Percentiles rank a stretch among this genome's conserved stretches.
These are phyloP conservation scores for Tretioscincus oriximinensis DNA, from an alignment of 2,113 vertebrate genomes.

Conservation along the genomic window DNA sequence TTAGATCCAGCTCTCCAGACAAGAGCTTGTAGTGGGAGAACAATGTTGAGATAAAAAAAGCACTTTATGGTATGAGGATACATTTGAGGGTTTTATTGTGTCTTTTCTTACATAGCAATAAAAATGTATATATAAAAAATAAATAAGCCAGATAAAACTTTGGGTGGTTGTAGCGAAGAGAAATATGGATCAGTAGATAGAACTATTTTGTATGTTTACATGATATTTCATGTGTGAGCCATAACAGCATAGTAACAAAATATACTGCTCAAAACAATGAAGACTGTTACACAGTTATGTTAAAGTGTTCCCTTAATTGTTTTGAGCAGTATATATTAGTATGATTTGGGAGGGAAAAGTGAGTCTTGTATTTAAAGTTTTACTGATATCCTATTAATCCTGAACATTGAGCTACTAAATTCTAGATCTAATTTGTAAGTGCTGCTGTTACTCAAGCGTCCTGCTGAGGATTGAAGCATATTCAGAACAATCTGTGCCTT, in stretches of 20 bases:
- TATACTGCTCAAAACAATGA: too few relatives aligned
- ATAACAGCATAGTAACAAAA: not conserved
- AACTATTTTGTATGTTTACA: not conserved
- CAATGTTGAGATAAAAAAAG: conserved; percentile 46
- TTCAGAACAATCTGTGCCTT: too few relatives aligned
- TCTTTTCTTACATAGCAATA: conserved; percentile 57
- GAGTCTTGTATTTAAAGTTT: too few relatives aligned
- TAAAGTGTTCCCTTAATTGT: too few relatives aligned
- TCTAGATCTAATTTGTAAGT: too few relatives aligned
- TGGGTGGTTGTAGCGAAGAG: not conserved
- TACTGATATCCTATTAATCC: too few relatives aligned
- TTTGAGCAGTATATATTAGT: too few relatives aligned
- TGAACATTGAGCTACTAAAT: too few relatives aligned
- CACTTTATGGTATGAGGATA: conserved; percentile 61
- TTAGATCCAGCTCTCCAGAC: conserved; percentile 57
- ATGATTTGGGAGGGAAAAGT: too few relatives aligned
- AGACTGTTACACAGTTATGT: too few relatives aligned
- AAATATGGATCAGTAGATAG: not conserved
- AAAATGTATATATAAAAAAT: conserved; percentile 21
- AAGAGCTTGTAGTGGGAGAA: conserved; percentile 55
- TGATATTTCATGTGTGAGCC: not conserved
- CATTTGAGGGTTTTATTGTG: conserved; percentile 40
- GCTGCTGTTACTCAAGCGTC: too few relatives aligned
- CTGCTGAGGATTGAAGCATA: too few relatives aligned
- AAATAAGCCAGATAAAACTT: conserved; percentile 17